Evolutionary conservation across 1,140 invertebrate genomes (phyloP).

Genomic region (Drosophila pandora): DNA sequence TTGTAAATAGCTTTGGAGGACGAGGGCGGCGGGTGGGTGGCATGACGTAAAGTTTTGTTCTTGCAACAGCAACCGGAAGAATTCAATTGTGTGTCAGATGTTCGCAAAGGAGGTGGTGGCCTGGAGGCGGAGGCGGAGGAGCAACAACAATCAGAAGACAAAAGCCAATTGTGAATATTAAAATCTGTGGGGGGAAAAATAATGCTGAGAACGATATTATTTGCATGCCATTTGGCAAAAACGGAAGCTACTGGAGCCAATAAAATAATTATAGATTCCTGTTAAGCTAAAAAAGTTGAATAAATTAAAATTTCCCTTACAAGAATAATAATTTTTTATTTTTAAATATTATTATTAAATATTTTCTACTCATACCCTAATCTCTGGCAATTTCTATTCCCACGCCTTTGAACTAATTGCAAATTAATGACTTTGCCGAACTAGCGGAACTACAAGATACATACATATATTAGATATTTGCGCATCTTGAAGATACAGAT

Average conservation of each 20-base stretch:
- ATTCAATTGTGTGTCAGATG: constrained; percentile 78
- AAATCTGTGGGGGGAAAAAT: constrained; percentile 28
- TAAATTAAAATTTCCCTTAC: neutral
- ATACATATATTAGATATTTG: constrained; percentile 41
- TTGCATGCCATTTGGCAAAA: constrained; percentile 20
- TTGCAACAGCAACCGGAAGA: constrained; percentile 71
- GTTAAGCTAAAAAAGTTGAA: neutral
- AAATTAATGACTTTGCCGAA: constrained; percentile 75
- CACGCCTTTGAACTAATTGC: constrained; percentile 76
- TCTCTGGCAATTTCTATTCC: constrained; percentile 67
- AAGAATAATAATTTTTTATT: neutral
- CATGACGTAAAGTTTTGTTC: constrained; percentile 59
- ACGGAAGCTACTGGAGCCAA: neutral
- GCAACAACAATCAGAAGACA: constrained; percentile 3
- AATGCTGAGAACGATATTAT: constrained; percentile 27
- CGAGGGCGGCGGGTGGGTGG: neutral
- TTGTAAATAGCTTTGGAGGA: constrained; percentile 49
- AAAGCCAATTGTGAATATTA: constrained; percentile 66
- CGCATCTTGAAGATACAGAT: constrained; percentile 54
- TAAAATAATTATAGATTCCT: constrained; percentile 14
- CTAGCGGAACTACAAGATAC: constrained; percentile 35
- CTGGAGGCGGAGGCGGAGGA: neutral
- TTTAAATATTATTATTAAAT: constrained; percentile 1
- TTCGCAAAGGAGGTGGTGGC: constrained; percentile 7
- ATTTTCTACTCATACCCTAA: neutral